Conservation (phyloP, 2,797 vertebrate genomes). For the Antennarius maculatus region DNA sequence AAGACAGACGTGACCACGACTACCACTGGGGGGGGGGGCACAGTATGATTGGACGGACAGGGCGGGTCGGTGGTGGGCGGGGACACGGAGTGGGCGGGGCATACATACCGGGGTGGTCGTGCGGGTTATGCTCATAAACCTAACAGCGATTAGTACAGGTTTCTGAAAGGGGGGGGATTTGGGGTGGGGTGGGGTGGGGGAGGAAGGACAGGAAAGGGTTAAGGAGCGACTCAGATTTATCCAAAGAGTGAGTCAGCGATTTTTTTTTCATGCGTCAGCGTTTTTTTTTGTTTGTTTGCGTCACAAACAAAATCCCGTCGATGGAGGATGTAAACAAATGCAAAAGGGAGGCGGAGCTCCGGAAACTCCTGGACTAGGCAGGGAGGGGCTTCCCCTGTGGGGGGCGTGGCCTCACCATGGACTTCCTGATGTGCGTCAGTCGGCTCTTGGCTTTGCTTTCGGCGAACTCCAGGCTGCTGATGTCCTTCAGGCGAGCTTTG, state of each 20-base stretch:
- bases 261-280: too few species aligned
- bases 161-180: slow-evolving; percentile 91
- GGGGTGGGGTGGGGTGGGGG: slow-evolving; percentile 73
- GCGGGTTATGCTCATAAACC: slow-evolving; percentile 99
- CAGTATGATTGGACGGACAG: slow-evolving; percentile 41
- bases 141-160: slow-evolving; percentile 98
- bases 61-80: slow-evolving; percentile 30
- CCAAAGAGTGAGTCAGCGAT: too few species aligned
- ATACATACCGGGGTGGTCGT: slow-evolving; percentile 96
- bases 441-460: slow-evolving; percentile 96
- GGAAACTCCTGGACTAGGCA: too few species aligned
- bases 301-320: too few species aligned
- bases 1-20: slow-evolving; percentile 27
- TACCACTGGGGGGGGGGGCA: slow-evolving; percentile 31
- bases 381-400: not conserved
- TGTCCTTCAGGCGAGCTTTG: slow-evolving; percentile 94
- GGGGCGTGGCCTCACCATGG: slow-evolving; percentile 87
- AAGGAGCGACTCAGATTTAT: slow-evolving; percentile 21
- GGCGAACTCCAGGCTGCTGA: slow-evolving; percentile 96
- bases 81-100: slow-evolving; percentile 52
- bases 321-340: too few species aligned
- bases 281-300: too few species aligned
- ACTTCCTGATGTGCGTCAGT: slow-evolving; percentile 91
- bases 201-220: slow-evolving; percentile 81
- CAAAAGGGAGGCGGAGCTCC: too few species aligned